A percentile compares a stretch with the other conserved stretches of the same genome.
Conservation (phyloP, 2,797 vertebrate species). For the Cynodonichthys magdalenae region DNA sequence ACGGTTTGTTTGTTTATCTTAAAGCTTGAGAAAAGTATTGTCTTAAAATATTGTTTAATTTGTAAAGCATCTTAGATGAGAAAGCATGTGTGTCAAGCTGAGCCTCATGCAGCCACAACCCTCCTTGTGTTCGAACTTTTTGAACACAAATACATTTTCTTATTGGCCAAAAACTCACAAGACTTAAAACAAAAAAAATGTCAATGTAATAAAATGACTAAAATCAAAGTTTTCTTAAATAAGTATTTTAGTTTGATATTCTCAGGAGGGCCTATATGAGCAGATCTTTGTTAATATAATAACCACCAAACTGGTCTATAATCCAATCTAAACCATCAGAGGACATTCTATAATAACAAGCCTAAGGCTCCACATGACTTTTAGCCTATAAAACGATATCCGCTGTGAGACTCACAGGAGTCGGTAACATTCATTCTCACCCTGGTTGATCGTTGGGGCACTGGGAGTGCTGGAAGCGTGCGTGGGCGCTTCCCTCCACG, state of each 20-base stretch:
- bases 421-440: conserved; percentile 71
- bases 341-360: conserved; percentile 16
- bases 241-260: too few species aligned
- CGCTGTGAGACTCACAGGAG: background rate
- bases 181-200: too few species aligned
- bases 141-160: too few species aligned
- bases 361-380: conserved; percentile 32
- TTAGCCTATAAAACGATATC: conserved; percentile 9
- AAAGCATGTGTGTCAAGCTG: too few species aligned
- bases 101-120: too few species aligned
- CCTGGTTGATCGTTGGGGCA: conserved; percentile 78
- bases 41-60: background rate
- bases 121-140: too few species aligned
- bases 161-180: too few species aligned
- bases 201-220: too few species aligned
- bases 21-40: too few species aligned
- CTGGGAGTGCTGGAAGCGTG: conserved; percentile 76
- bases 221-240: background rate
- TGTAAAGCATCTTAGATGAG: background rate
- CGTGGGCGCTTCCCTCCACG: conserved; percentile 89
- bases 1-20: too few species aligned
- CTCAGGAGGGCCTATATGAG: conserved; percentile 4
- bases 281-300: conserved; percentile 5
- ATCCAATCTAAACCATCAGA: conserved; percentile 39
- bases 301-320: conserved; percentile 8